Base-by-base conservation (phyloP, 2,888 invertebrate genomes). In the Leptopilina syphax region DNA sequence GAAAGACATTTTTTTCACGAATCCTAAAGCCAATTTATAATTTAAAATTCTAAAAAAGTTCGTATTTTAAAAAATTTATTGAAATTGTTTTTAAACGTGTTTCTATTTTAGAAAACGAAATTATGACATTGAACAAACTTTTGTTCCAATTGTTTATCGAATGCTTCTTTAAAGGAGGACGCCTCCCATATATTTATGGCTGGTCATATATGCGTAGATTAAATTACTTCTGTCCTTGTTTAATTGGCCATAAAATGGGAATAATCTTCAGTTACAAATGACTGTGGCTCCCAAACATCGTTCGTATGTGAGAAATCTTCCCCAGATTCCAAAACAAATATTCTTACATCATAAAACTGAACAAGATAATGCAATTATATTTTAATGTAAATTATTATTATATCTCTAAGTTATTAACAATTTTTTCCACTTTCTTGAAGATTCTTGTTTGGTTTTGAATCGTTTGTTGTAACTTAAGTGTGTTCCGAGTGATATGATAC, bases 191-290 rank as follows among this genome's bases (percentile, higher is more conserved):
- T 67, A 77, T 73, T 12, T 10, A 41, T 24, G 44, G 34, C 50
- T 65, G 77, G 65, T 70, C 79, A 50, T 77, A 79, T 66, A 77
- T 41, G 63, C 47, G n/a, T 9, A 50, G 66, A 80, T 77, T 66
- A 83, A 80, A 82, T 83, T 82, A 80, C 57, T 79, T 79, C 9
- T 84, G 84, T 82, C 85, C 86, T 86, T 87, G 87, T 89, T 88
- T 88, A 90, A 89, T 88, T 85, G 86, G 80, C 86, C 84, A 86
- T 89, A 86, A 90, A 90, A 88, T 85, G 85, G 85, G 86, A 87
- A 87, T 88, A 87, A 88, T 88, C 86, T 88, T 87, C 83, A 86
- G 86, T 89, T 88, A 88, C 88, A 85, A 80, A 83, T 84, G 82
- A 86, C 86, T 80, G 76, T 84, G 83, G 80, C 78, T 70, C 84